A percentile compares a stretch with the other conserved stretches of the same genome.
These are phyloP conservation scores for Sus scrofa DNA, from an alignment of 2,113 vertebrate species.

Conservation along the genomic window T2T-Sscrofa CM000820.6:6581501-6582000, in stretches of 20 bases:
- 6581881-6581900: slow-evolving; percentile 87
- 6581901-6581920: slow-evolving; percentile 79
- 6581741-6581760: slow-evolving; percentile 91
- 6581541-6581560: slow-evolving; percentile 86
- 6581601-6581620: slow-evolving; percentile 89
- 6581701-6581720: slow-evolving; percentile 94
- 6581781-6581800: not conserved
- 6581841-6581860: slow-evolving; percentile 92
- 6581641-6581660: slow-evolving; percentile 86
- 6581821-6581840: slow-evolving; percentile 90
- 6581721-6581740: slow-evolving; percentile 91
- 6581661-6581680: slow-evolving; percentile 87
- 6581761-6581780: rapidly evolving
- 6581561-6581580: slow-evolving; percentile 89
- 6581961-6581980: not conserved
- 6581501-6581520: not conserved
- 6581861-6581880: slow-evolving; percentile 89
- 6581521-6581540: slow-evolving; percentile 92
- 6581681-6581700: slow-evolving; percentile 89
- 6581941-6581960: slow-evolving; percentile 58
- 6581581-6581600: slow-evolving; percentile 86
- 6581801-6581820: rapidly evolving
- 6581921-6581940: slow-evolving; percentile 84
- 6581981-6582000: not conserved
- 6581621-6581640: slow-evolving; percentile 86